Conservation (phyloP, 1,140 invertebrate genomes). For the Hycleus phaleratus region DNA sequence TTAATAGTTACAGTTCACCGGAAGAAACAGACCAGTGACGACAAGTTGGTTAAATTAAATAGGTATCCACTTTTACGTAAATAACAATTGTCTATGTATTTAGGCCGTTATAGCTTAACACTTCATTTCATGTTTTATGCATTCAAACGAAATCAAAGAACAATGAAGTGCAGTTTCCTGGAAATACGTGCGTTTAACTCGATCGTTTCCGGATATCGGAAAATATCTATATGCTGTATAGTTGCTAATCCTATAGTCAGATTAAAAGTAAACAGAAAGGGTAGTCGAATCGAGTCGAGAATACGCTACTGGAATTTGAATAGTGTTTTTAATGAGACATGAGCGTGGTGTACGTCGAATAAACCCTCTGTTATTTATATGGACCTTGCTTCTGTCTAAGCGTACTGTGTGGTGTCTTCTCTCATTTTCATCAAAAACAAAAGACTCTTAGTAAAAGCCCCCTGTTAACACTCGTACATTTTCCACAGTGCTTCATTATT, state of each 20-base stretch:
- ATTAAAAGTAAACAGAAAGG: constrained; percentile 18
- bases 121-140: constrained; percentile 17
- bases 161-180: constrained; percentile 14
- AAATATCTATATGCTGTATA: constrained; percentile 16
- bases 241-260: constrained; percentile 11
- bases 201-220: constrained; percentile 15
- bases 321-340: constrained; percentile 16
- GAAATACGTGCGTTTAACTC: constrained; percentile 14
- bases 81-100: constrained; percentile 14
- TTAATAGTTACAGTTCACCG: constrained; percentile 14
- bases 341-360: constrained; percentile 3
- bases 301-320: constrained; percentile 11
- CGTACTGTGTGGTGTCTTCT: neutral
- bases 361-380: neutral
- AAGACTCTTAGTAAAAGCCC: neutral
- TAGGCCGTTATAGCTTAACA: constrained; percentile 12
- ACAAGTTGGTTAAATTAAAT: constrained; percentile 8
- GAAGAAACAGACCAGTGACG: constrained; percentile 4
- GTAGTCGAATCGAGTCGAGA: constrained; percentile 9
- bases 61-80: constrained; percentile 3
- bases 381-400: neutral
- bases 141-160: constrained; percentile 18
- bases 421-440: constrained; percentile 4
- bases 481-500: too few species aligned
- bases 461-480: too few species aligned